phyloP scores from a whole-genome alignment of 1,140 invertebrate species.

The Leptopilina clavipes region DNA sequence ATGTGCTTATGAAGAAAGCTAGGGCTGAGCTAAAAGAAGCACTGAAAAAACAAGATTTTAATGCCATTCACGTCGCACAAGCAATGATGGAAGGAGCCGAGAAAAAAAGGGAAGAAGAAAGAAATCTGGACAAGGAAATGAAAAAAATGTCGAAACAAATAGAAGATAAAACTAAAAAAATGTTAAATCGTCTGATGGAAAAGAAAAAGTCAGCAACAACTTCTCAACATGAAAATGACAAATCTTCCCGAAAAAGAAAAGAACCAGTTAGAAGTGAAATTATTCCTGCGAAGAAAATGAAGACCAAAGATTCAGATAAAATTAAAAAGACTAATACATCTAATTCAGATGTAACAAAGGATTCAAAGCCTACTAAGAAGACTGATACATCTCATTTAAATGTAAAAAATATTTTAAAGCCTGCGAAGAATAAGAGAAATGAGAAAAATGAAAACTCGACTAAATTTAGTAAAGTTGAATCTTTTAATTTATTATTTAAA shows the following conservation, averaged over 20 bases:
- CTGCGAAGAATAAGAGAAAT: too few relatives aligned
- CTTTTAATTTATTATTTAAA: too few relatives aligned
- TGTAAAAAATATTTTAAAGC: too few relatives aligned
- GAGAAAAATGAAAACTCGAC: too few relatives aligned
- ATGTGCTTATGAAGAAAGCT: slow-evolving; percentile 9
- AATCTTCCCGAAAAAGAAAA: not conserved
- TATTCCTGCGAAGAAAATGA: not conserved
- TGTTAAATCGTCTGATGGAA: not conserved
- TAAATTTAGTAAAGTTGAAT: too few relatives aligned
- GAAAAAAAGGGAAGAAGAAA: slow-evolving; percentile 10
- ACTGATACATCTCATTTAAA: too few relatives aligned
- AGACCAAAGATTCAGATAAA: too few relatives aligned
- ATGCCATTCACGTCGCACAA: not conserved
- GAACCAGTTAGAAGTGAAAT: not conserved
- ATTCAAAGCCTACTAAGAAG: too few relatives aligned
- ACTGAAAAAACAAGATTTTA: not conserved
- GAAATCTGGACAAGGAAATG: not conserved
- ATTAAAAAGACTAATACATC: too few relatives aligned
- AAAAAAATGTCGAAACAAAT: not conserved
- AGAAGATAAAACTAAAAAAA: not conserved
- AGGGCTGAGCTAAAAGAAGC: not conserved
- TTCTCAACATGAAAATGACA: not conserved
- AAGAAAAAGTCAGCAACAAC: not conserved
- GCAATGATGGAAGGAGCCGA: slow-evolving; percentile 2
- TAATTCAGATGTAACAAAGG: too few relatives aligned